phyloP scores from a whole-genome alignment of 2,888 invertebrate species.

The Neocrepidodera transversa region DNA sequence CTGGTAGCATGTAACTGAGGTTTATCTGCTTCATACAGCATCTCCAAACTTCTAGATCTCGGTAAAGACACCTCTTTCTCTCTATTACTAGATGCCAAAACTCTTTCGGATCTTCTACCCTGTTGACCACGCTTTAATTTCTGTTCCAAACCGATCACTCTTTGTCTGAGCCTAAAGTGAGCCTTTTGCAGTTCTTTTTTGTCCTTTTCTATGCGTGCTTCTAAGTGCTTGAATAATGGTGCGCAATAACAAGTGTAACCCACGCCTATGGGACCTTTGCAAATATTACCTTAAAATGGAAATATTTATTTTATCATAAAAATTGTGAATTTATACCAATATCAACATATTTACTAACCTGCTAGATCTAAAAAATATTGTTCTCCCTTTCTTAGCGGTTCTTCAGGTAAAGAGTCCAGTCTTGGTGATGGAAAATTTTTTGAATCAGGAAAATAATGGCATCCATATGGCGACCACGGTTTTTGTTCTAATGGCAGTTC shows the following conservation, averaged over 20 bases:
- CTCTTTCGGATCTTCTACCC: conserved; percentile 66
- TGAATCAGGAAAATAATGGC: conserved; percentile 88
- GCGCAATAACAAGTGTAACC: conserved; percentile 94
- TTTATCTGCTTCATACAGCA: conserved; percentile 63
- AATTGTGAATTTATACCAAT: too few relatives aligned
- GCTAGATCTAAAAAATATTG: conserved; percentile 95
- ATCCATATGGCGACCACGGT: conserved; percentile 90
- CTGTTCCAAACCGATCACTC: conserved; percentile 80
- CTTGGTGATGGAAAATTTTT: conserved; percentile 86
- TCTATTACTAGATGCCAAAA: conserved; percentile 64
- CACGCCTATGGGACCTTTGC: conserved; percentile 94
- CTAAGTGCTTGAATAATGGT: conserved; percentile 88
- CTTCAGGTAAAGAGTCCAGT: conserved; percentile 83
- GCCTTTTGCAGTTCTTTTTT: conserved; percentile 82
- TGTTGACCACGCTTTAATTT: conserved; percentile 72
- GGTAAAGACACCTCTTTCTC: conserved; percentile 67
- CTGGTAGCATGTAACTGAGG: conserved; percentile 52
- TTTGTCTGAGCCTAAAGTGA: conserved; percentile 77
- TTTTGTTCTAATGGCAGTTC: conserved; percentile 40
- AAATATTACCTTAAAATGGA: conserved; percentile 72
- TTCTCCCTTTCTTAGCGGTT: conserved; percentile 85
- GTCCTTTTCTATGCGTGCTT: conserved; percentile 81
- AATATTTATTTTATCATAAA: not conserved
- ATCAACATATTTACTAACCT: conserved; percentile 56
- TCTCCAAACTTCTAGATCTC: conserved; percentile 75